Evolutionary conservation across 35 echinoderm and acorn worm genomes (phyloP).

Genomic region (Patiria miniata): DNA sequence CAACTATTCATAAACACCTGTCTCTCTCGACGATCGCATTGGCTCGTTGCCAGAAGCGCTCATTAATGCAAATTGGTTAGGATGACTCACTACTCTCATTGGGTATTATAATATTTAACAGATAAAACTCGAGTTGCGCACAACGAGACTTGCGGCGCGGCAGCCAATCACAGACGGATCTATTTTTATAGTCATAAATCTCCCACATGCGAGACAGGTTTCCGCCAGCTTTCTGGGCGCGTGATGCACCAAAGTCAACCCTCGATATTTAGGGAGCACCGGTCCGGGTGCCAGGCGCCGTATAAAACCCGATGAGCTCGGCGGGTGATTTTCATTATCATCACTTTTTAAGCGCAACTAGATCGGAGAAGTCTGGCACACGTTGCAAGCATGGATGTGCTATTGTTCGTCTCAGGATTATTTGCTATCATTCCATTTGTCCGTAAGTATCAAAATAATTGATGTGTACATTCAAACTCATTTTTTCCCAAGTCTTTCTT

Average conservation of each 20-base stretch:
- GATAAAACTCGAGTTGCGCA: too few relatives aligned
- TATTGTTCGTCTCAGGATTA: neutral
- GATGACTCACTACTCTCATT: too few relatives aligned
- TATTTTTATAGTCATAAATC: neutral
- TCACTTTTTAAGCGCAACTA: neutral
- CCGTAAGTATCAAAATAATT: neutral
- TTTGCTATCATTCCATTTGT: constrained; percentile 2
- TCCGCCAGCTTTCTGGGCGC: neutral
- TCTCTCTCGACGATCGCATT: too few relatives aligned
- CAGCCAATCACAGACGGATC: neutral
- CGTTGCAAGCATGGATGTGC: neutral
- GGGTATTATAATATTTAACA: too few relatives aligned
- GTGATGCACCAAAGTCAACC: neutral
- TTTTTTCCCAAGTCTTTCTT: too few relatives aligned
- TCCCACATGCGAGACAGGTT: neutral
- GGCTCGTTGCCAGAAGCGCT: too few relatives aligned
- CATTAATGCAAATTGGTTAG: too few relatives aligned
- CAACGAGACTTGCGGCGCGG: too few relatives aligned
- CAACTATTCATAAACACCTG: too few relatives aligned
- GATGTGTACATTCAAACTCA: too few relatives aligned
- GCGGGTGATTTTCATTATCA: neutral
- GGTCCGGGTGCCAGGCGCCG: neutral
- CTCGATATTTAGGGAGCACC: neutral
- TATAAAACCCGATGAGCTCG: neutral
- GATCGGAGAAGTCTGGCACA: neutral